A percentile compares a stretch with the other conserved stretches of the same genome.
phyloP scores from a whole-genome alignment of 2,797 vertebrate genomes.

The Myiotriccus ornatus region DNA sequence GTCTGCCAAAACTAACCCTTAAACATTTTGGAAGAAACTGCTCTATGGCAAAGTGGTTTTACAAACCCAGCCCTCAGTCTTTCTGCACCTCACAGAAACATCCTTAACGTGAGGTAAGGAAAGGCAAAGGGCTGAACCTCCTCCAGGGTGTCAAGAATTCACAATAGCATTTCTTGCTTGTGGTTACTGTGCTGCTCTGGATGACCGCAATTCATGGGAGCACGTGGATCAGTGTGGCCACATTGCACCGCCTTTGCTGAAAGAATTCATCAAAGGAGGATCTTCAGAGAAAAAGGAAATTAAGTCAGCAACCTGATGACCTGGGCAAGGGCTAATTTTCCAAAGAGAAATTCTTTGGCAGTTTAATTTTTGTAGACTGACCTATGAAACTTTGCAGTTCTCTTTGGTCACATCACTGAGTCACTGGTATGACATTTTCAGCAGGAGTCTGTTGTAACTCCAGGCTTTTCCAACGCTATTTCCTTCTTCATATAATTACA shows the following conservation, averaged over 20 bases:
- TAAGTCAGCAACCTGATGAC: background rate
- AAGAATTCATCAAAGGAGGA: background rate
- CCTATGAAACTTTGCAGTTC: background rate
- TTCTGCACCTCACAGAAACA: background rate
- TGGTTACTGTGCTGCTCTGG: background rate
- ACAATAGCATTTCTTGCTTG: fast-evolving
- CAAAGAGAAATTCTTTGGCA: background rate
- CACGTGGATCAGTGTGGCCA: background rate
- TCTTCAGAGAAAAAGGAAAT: background rate
- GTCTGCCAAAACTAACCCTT: background rate
- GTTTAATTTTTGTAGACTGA: background rate
- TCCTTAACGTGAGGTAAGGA: background rate
- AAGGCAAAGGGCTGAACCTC: background rate
- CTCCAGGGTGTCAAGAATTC: background rate
- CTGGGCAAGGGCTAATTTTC: background rate
- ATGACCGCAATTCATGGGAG: background rate
- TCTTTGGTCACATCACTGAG: background rate
- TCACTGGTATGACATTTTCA: background rate
- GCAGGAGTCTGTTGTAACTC: background rate
- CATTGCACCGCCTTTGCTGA: background rate
- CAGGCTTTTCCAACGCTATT: background rate
- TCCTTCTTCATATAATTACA: background rate
- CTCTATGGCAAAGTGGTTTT: background rate
- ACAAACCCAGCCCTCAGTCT: background rate
- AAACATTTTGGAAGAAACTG: background rate